A percentile compares a stretch with the other conserved stretches of the same genome.
Conservation (phyloP, 2,797 vertebrate genomes). For the Myripristis murdjan region DNA sequence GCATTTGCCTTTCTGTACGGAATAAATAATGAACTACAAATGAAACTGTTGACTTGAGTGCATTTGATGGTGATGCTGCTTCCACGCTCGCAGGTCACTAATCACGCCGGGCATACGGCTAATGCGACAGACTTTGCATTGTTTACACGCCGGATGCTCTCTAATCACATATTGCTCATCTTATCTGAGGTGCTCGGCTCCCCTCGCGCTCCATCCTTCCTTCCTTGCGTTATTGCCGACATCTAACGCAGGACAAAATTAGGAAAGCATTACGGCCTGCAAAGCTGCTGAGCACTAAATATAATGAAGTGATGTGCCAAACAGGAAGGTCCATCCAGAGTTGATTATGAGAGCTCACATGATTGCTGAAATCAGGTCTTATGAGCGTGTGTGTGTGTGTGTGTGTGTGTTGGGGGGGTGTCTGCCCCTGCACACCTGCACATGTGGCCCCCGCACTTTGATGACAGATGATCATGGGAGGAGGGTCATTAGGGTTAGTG, state of each 20-base stretch:
- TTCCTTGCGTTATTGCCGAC: constrained; percentile 18
- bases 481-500: constrained; percentile 21
- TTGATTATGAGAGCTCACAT: constrained; percentile 36
- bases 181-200: background rate
- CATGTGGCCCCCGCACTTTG: constrained; percentile 35
- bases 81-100: background rate
- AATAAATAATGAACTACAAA: background rate
- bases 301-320: constrained; percentile 42
- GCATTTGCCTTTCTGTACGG: background rate
- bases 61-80: background rate
- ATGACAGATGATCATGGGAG: constrained; percentile 39
- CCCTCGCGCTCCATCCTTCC: background rate
- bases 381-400: background rate
- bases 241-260: constrained; percentile 33
- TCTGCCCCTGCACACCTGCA: constrained; percentile 2
- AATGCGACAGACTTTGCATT: background rate
- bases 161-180: constrained; percentile 22
- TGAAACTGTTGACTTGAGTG: background rate
- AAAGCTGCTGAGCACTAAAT: constrained; percentile 49
- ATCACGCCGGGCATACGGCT: background rate
- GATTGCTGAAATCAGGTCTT: constrained; percentile 30
- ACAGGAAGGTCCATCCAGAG: background rate
- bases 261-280: constrained; percentile 29
- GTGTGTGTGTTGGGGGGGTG: constrained; percentile 11
- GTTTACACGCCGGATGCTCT: background rate